Conservation (phyloP, 2,888 invertebrate species). For the Stenichneumon culpator region DNA sequence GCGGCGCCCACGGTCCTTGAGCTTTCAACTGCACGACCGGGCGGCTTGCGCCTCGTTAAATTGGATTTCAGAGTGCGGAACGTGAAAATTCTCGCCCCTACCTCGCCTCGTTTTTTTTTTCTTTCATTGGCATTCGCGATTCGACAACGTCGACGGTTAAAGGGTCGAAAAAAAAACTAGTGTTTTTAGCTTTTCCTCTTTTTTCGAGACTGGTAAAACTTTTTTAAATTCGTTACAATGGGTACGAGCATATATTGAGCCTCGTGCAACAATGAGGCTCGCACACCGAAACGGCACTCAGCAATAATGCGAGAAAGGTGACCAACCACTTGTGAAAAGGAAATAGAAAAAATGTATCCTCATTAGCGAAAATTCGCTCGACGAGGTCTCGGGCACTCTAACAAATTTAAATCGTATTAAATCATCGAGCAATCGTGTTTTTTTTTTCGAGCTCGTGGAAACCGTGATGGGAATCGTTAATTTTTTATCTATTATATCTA, state of each 20-base stretch:
- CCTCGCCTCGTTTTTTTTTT: conserved; percentile 31
- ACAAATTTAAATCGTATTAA: not conserved
- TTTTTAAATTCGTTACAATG: not conserved
- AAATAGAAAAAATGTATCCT: not conserved
- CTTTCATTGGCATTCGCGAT: not conserved
- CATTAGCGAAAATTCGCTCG: not conserved
- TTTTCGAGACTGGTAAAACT: not conserved
- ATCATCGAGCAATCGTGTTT: not conserved
- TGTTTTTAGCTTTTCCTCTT: not conserved
- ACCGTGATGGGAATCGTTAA: not conserved
- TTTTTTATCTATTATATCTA: too few species aligned
- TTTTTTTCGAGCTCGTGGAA: not conserved
- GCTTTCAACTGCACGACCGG: conserved; percentile 29
- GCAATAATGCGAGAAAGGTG: conserved; percentile 15
- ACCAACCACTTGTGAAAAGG: conserved; percentile 2
- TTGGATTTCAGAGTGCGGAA: conserved; percentile 43
- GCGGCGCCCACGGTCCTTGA: conserved; percentile 21
- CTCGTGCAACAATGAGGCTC: not conserved
- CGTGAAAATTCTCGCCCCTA: conserved; percentile 10
- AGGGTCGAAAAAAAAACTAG: not conserved
- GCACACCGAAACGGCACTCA: not conserved
- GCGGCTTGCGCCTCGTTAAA: conserved; percentile 55
- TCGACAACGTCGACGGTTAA: not conserved
- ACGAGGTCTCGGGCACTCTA: not conserved
- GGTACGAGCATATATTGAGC: not conserved